phyloP scores from a whole-genome alignment of 2,113 vertebrate genomes.

The Phocoena phocoena region DNA sequence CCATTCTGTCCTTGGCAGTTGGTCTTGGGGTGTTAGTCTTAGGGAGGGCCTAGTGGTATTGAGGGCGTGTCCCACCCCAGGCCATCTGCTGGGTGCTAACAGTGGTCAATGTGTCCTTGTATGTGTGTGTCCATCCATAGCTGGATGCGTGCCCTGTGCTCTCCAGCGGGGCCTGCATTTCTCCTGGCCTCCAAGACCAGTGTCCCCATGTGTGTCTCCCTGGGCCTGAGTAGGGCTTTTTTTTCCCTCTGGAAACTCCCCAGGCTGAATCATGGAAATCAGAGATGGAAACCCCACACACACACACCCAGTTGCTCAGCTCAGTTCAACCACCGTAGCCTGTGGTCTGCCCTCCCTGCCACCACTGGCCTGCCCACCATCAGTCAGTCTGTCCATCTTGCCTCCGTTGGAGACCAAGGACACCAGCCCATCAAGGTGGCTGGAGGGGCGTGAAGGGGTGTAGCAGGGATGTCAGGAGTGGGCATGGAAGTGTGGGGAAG shows the following conservation, averaged over 20 bases:
- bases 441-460: too few species aligned
- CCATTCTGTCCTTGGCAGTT: background rate
- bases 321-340: background rate
- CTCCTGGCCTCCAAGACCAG: background rate
- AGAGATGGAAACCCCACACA: background rate
- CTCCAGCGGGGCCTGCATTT: background rate
- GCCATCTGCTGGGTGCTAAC: background rate
- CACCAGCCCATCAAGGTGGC: background rate
- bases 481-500: background rate
- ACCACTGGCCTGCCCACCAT: background rate
- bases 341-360: background rate
- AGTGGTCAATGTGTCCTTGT: background rate
- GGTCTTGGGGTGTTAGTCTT: background rate
- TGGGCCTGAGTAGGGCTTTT: background rate
- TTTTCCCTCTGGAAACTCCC: constrained; percentile 61
- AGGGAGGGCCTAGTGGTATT: background rate
- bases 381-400: background rate
- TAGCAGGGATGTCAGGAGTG: background rate
- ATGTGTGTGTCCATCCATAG: background rate
- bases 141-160: background rate
- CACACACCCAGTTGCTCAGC: background rate
- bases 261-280: constrained; percentile 62
- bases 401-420: background rate
- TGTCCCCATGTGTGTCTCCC: background rate
- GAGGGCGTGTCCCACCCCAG: background rate